Evolutionary conservation across 2,888 invertebrate genomes (phyloP).

Genomic region (Scaeva pyrastri): DNA sequence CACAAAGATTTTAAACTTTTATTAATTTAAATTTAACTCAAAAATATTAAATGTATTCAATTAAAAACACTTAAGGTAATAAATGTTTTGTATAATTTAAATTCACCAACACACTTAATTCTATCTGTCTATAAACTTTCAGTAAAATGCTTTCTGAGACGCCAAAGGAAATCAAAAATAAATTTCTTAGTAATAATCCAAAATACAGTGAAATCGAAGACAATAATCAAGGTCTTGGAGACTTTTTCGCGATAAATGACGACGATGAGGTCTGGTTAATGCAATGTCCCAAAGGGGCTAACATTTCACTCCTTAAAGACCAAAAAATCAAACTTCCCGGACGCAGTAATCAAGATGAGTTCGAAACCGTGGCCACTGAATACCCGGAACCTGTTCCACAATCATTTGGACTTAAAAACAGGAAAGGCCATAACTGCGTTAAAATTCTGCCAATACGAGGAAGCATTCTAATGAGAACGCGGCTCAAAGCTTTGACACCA

Average conservation of each 20-base stretch:
- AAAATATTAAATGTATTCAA: too few relatives aligned
- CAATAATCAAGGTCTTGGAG: constrained; percentile 70
- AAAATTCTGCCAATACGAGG: constrained; percentile 78
- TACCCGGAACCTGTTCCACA: constrained; percentile 63
- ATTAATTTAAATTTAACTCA: too few relatives aligned
- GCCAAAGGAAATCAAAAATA: constrained; percentile 29
- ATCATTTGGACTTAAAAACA: constrained; percentile 77
- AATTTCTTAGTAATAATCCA: constrained; percentile 71
- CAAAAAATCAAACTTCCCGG: constrained; percentile 79
- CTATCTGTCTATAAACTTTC: neutral
- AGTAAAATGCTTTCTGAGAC: constrained; percentile 13
- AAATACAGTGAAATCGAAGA: constrained; percentile 72
- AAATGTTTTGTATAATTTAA: too few relatives aligned
- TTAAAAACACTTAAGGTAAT: too few relatives aligned
- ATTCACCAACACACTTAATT: too few relatives aligned
- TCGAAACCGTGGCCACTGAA: constrained; percentile 78
- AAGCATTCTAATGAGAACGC: constrained; percentile 77
- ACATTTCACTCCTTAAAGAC: constrained; percentile 71
- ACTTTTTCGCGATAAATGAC: constrained; percentile 73
- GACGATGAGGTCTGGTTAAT: constrained; percentile 79
- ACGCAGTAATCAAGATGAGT: constrained; percentile 73
- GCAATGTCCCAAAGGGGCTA: constrained; percentile 78
- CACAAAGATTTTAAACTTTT: neutral
- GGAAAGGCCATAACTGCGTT: constrained; percentile 76
- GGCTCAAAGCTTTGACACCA: constrained; percentile 71